Percentiles rank a stretch among this genome's conserved stretches.
Conservation (phyloP, 1,140 invertebrate species). For the Drosophila pseudoobscura region DNA sequence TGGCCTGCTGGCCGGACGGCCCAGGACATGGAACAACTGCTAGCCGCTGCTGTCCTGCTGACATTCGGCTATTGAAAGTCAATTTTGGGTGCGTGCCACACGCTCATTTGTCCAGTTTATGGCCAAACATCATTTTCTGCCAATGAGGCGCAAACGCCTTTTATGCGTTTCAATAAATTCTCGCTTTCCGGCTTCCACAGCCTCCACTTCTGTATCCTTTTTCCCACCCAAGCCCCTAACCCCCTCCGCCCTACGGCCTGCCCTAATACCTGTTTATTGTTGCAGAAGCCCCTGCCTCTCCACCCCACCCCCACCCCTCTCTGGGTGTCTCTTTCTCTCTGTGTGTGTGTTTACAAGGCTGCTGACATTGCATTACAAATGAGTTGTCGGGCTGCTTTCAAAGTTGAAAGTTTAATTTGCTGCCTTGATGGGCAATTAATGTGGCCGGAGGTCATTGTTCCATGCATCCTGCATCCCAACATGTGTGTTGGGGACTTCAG, state of each 20-base stretch:
- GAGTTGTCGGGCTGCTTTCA: slow-evolving; percentile 19
- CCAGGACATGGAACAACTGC: slow-evolving; percentile 29
- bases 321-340: too few species aligned
- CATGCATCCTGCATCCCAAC: too few species aligned
- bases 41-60: slow-evolving; percentile 11
- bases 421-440: slow-evolving; percentile 29
- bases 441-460: slow-evolving; percentile 15
- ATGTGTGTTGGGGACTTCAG: too few species aligned
- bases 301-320: too few species aligned
- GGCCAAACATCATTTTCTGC: slow-evolving; percentile 69
- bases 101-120: slow-evolving; percentile 81
- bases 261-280: slow-evolving; percentile 79
- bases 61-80: slow-evolving; percentile 76
- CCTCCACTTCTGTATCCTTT: neutral
- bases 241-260: too few species aligned
- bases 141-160: slow-evolving; percentile 61
- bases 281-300: slow-evolving; percentile 5
- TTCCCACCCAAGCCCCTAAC: too few species aligned
- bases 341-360: slow-evolving; percentile 28
- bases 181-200: slow-evolving; percentile 52
- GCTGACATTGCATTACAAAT: slow-evolving; percentile 59
- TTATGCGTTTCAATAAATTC: slow-evolving; percentile 80
- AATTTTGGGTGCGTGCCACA: slow-evolving; percentile 79
- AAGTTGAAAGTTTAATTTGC: slow-evolving; percentile 51
- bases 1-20: too few species aligned